Base-by-base conservation (phyloP, 2,888 invertebrate genomes). In the Dryobotodes eremita region DNA sequence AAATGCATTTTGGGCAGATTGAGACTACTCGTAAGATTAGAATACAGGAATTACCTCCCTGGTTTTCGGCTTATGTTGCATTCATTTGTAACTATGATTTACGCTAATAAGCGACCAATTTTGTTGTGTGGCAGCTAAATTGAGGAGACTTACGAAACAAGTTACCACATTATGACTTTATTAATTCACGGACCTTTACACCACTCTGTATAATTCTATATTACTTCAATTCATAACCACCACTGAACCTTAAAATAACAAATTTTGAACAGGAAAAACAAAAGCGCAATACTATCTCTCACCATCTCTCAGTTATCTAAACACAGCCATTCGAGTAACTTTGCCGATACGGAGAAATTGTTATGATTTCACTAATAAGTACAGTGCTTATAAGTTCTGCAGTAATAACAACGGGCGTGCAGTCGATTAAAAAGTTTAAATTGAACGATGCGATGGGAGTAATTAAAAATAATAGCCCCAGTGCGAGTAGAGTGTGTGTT, bases 341-440 rank as follows among this genome's bases (percentile, higher is more conserved):
- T 66, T 11, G 11, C 26, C n/a, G n/a, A 77, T 70, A 77, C 3
- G 64, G 65, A 59, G 42, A 57, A 59, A 62, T 84, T 84, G 68
- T 72, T 82, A 80, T 86, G 86, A 84, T 86, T 80, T 82, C 64
- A 65, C 75, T 86, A 85, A 83, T 73, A 71, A 50, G 42, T 42
- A 42, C 42, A 68, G 79, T 77, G 69, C 80, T 64, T 81, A 76
- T 70, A 78, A 82, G 79, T 85, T 82, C 50, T 46, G 69, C 82
- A 79, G 77, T 69, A 74, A 78, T 79, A 83, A 83, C 59, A 82
- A 57, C 69, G 65, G 61, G 23, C 72, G 70, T 79, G 77, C 75
- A 88, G 82, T 87, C 87, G 68, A 88, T 89, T 88, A 88, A 74
- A 87, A 89, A 89, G 82, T 89, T 89, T 86, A 84, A 88, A 89